Evolutionary conservation across 2,888 invertebrate species (phyloP), one percentile per base, ranked within the genome.

Genomic region (Punctoribates punctum): DNA sequence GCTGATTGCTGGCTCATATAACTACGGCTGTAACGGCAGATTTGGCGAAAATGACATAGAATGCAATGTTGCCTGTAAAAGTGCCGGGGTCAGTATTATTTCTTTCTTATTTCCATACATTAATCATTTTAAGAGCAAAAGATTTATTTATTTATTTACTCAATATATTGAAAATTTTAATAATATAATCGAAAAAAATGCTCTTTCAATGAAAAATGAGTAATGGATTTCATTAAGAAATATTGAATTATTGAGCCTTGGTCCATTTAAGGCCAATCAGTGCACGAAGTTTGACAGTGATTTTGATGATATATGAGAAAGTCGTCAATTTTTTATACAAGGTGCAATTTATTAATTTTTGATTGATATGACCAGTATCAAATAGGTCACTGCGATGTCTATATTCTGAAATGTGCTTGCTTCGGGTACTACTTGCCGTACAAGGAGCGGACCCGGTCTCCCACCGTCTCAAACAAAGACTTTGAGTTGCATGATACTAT

Each of bases 311-410:
- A n/a, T n/a, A n/a, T n/a, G n/a, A n/a, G n/a, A n/a, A n/a, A n/a
- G n/a, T n/a, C 34, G 8, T 34, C 34, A 34, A 34, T 5, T 34
- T 5, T 34, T 34, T 34, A 34, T 34, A 34, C 3, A 34, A 5
- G 4, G 8, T 34, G n/a, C 6, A 48, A 48, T 17, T 48, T 6
- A 48, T 17, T 48, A 3, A 20, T 17, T 57, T 57, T 23, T 4
- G 1, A n/a, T 57, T 57, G 25, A 20, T 57, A 6, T 20, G 9
- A 20, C 11, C n/a, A 57, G 57, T 23, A 57, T 57, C 57, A 57
- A 57, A n/a, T 57, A 20, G 57, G 57, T 23, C 57, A 23, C 11
- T 57, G 57, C 57, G 57, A 57, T 57, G n/a, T 57, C 4, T 57
- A 20, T 3, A 11, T 11, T 2, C 11, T 9, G 3, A 20, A 23